Base-by-base conservation (phyloP, 2,113 vertebrate species). In the Hippotragus niger region DNA sequence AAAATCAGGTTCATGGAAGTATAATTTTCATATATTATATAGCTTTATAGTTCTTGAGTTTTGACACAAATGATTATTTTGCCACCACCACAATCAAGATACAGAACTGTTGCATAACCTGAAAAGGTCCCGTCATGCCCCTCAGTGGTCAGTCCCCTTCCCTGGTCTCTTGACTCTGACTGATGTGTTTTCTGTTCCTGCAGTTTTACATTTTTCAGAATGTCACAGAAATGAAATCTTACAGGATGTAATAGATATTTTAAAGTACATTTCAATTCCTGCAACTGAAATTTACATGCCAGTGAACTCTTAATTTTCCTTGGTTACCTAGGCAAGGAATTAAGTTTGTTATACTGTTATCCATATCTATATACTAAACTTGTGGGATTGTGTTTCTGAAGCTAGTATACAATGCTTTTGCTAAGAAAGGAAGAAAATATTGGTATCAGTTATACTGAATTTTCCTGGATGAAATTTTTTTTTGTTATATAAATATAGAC, bases 221-320 rank as follows among this genome's bases (percentile, higher is more conserved):
- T 50, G 81, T 85, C 52, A 91, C 29, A 90, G 74, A 64, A 29
- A 23, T 94, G 62, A 31, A 45, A 62, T 74, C 25, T 40, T 45
- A 52, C 3, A 57, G 45, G 53, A 81, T 57, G 5, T 45, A 8
- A 76, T 58, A 62, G n/a, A 29, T 62, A 93, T 83, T 96, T 95
- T 81, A 92, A 86, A 96, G 10, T 43, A 64, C 2, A 31, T 50
- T 90, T 86, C 33, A 95, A 50, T 53, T 92, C 16, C 40, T 29
- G 23, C 11, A 93, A 71, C 4, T 87, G 74, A 15, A 78, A 29
- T 85, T 53, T 92, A 91, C 45, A 90, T 27, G 78, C 47, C 62
- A 88, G 6, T 27, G 23, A 95, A 80, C 14, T 92, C 40, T 95
- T 80, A 74, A 62, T 78, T 96, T 97, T 94, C 45, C 19, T 80